phyloP scores from a whole-genome alignment of 2,113 vertebrate genomes.

The Triplophysa rosa region DNA sequence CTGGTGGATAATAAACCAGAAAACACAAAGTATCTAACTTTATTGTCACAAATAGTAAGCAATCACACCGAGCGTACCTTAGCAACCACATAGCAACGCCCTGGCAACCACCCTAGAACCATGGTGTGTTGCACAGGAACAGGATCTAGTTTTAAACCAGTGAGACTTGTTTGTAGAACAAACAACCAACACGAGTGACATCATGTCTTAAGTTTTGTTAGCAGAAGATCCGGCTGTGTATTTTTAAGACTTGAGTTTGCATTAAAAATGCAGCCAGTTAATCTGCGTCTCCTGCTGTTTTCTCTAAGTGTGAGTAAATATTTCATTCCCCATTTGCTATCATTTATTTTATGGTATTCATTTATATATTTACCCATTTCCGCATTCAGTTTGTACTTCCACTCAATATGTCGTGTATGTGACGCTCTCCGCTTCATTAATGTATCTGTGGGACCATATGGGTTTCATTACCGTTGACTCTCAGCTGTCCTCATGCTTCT shows the following conservation, averaged over 20 bases:
- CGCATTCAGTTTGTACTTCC: not conserved
- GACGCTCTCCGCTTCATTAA: constrained; percentile 45
- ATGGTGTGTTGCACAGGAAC: no score
- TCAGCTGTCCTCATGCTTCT: constrained; percentile 31
- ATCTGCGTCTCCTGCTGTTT: constrained; percentile 20
- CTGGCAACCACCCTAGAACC: no score
- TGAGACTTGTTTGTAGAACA: no score
- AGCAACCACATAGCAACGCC: no score
- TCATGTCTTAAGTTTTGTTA: not conserved
- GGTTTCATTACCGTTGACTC: constrained; percentile 44
- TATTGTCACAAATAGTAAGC: no score
- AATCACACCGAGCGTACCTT: no score
- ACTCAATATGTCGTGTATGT: constrained; percentile 17
- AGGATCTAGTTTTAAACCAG: no score
- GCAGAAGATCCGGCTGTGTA: not conserved
- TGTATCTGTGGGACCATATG: constrained; percentile 51
- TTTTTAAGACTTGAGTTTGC: not conserved
- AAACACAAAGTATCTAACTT: no score
- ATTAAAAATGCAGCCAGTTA: constrained; percentile 10
- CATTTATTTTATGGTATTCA: not conserved
- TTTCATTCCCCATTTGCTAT: constrained; percentile 21
- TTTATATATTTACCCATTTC: not conserved
- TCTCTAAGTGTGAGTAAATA: constrained; percentile 35
- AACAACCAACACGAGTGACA: not conserved
- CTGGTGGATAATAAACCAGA: no score